Evolutionary conservation across 2,113 vertebrate genomes (phyloP).

Genomic region (Hystrix brachyura): DNA sequence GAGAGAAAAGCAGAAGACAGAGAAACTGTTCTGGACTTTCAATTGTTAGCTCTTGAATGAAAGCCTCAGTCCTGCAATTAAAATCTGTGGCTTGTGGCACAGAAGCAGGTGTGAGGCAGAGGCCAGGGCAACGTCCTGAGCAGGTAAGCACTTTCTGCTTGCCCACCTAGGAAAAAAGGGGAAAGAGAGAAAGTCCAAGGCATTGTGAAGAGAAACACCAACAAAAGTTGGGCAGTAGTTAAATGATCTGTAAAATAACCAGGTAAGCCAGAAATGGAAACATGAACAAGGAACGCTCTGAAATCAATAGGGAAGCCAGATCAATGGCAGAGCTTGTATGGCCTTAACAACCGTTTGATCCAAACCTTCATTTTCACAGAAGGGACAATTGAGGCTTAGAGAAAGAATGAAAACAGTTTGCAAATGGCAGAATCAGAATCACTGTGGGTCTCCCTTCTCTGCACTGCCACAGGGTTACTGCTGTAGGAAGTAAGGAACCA

Average conservation of each 20-base stretch:
- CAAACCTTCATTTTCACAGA: slow-evolving; percentile 29
- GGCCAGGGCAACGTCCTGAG: background rate
- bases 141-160: background rate
- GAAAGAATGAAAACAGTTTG: background rate
- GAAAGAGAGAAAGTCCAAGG: background rate
- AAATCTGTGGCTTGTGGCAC: background rate
- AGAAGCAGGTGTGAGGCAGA: background rate
- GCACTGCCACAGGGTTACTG: background rate
- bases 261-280: background rate
- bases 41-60: background rate
- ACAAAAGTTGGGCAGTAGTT: background rate
- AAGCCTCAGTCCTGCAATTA: background rate
- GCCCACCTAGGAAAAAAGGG: background rate
- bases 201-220: background rate
- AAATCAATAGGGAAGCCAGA: background rate
- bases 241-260: background rate
- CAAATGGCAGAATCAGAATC: slow-evolving; percentile 1
- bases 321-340: background rate
- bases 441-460: background rate
- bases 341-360: background rate
- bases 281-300: background rate
- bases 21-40: slow-evolving; percentile 4
- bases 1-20: background rate
- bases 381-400: slow-evolving; percentile 4
- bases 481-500: background rate